These are phyloP conservation scores for Spicauda simplicius DNA, from an alignment of 2,888 invertebrate genomes.

Conservation along the genomic window DNA sequence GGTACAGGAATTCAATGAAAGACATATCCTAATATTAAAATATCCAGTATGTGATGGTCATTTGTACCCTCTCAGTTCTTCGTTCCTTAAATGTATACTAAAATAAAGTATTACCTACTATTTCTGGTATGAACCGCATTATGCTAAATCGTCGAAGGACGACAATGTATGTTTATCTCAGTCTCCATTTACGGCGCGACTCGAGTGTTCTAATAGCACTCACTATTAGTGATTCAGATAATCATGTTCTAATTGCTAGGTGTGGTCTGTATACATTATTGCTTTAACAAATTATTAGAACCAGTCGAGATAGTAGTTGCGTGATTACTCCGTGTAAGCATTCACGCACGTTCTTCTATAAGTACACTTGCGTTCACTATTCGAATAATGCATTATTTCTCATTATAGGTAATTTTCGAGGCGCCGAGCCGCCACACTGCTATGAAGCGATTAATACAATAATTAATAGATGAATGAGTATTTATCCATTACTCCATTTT, in stretches of 20 bases:
- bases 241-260: conserved; percentile 68
- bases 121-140: not conserved
- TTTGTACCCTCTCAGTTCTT: too few relatives aligned
- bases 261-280: conserved; percentile 63
- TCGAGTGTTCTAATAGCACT: conserved; percentile 47
- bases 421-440: conserved; percentile 9
- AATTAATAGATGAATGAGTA: conserved; percentile 19
- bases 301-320: conserved; percentile 50
- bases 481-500: conserved; percentile 8
- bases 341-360: conserved; percentile 45
- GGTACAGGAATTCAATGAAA: too few relatives aligned
- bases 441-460: conserved; percentile 9
- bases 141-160: conserved; percentile 35
- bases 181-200: conserved; percentile 45
- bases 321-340: conserved; percentile 49
- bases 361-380: conserved; percentile 18
- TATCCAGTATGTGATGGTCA: too few relatives aligned
- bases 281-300: conserved; percentile 60
- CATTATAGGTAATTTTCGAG: conserved; percentile 25
- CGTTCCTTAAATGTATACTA: too few relatives aligned
- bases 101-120: too few relatives aligned
- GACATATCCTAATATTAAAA: too few relatives aligned
- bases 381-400: conserved; percentile 7
- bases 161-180: conserved; percentile 41
- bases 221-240: conserved; percentile 54